Conservation (phyloP, 2,888 invertebrate species). For the Arge pagana region DNA sequence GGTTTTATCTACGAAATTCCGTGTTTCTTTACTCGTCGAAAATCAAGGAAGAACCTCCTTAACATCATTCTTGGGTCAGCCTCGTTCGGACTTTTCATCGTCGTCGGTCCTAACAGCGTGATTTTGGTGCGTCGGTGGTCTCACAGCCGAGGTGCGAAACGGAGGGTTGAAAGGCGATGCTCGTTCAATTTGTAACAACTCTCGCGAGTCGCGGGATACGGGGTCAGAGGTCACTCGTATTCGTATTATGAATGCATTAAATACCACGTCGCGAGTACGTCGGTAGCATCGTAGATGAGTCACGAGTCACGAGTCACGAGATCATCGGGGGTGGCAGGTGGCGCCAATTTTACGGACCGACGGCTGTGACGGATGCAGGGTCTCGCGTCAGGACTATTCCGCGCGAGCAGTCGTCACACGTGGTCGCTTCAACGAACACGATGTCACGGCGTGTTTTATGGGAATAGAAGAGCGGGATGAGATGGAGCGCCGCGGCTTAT, state of each 20-base stretch:
- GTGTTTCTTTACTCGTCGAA: no score
- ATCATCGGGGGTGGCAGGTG: conserved; percentile 55
- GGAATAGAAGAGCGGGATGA: conserved; percentile 35
- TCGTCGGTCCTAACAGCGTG: no score
- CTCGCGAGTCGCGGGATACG: conserved; percentile 37
- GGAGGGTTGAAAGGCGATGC: no score
- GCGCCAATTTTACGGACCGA: conserved; percentile 58
- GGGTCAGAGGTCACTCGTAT: conserved; percentile 51
- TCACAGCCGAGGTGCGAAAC: no score
- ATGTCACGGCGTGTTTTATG: conserved; percentile 56
- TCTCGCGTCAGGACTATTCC: conserved; percentile 26
- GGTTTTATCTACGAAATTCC: no score
- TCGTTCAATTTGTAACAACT: conserved; percentile 28
- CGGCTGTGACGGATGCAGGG: conserved; percentile 57
- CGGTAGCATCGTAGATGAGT: conserved; percentile 27
- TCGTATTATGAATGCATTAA: conserved; percentile 56
- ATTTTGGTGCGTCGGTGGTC: no score
- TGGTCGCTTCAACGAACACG: conserved; percentile 51
- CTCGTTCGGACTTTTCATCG: conserved; percentile 31
- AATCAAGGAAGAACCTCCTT: no score
- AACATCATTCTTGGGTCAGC: no score
- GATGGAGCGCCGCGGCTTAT: conserved; percentile 17
- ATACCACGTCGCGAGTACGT: conserved; percentile 30
- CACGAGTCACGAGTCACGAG: conserved; percentile 27
- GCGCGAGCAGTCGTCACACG: conserved; percentile 38